Base-by-base conservation (phyloP, 2,888 invertebrate species). In the Megastigmus dorsalis region DNA sequence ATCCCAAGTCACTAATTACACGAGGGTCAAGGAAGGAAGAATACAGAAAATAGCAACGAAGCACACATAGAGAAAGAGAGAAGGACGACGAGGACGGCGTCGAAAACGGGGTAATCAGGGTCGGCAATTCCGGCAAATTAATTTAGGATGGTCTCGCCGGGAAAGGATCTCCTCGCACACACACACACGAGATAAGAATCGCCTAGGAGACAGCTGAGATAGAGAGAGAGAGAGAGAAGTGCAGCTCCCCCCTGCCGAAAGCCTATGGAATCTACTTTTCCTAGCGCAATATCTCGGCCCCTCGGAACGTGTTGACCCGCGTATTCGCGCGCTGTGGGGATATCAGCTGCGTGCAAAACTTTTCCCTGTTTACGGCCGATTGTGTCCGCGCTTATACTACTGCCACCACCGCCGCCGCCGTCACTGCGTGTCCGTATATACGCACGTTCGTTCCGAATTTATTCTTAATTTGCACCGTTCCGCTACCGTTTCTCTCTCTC, bases 71-170 rank as follows among this genome's bases (percentile, higher is more conserved):
- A n/a, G n/a, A n/a, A n/a, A n/a, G n/a, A n/a, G n/a, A n/a, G n/a
- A n/a, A n/a, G n/a, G 28, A 57, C 23, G 38, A 38, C 38, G 38
- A 38, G 23, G 26, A n/a, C 26, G 45, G 36, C n/a, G 33, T 57
- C 48, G 57, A 55, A 55, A 70, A 55, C 36, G 55, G 62, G 62
- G 28, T 55, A 70, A 55, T 70, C 48, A 54, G 70, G 30, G 30
- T 48, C 41, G 43, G 30, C 38, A 26, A 52, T 33, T 43, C 26
- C 45, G 41, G 15, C 41, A 65, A 66, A 69, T 54, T 62, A 70
- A 54, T 62, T 70, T 54, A 38, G 43, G 41, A 28, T 41, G 5
- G 69, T 45, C 26, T 38, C 23, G 28, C 7, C 13, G 52, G 9
- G 57, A 26, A 59, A 26, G 33, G 41, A 23, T n/a, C n/a, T n/a